phyloP scores from a whole-genome alignment of 2,888 invertebrate species.

The Aphrophora alni region DNA sequence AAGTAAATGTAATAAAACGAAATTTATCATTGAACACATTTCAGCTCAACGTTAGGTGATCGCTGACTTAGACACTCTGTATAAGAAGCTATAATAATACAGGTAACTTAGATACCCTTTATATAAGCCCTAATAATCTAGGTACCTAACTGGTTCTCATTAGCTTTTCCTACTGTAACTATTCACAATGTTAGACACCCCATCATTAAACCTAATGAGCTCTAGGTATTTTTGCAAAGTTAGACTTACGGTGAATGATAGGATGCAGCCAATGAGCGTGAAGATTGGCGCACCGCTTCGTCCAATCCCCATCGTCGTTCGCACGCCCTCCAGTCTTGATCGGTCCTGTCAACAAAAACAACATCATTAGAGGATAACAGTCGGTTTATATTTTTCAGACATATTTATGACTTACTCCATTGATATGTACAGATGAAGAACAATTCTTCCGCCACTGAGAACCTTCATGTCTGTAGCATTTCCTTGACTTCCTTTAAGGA shows the following conservation, averaged over 20 bases:
- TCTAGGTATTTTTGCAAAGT: neutral
- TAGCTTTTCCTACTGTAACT: no score
- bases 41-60: no score
- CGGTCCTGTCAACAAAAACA: constrained; percentile 9
- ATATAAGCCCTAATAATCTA: no score
- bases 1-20: no score
- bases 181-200: neutral
- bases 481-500: no score
- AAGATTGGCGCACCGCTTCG: constrained; percentile 6
- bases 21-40: no score
- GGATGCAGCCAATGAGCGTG: neutral
- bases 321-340: constrained; percentile 3
- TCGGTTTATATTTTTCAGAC: neutral
- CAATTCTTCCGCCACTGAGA: neutral
- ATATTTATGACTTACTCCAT: neutral
- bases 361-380: constrained; percentile 4
- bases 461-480: neutral
- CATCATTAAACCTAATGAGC: neutral
- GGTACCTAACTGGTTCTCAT: no score
- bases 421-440: neutral
- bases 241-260: neutral
- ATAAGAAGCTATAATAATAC: no score
- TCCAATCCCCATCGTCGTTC: constrained; percentile 9
- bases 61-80: no score
- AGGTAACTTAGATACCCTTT: no score